Conservation (phyloP, 2,888 invertebrate genomes). For the Oscheius sp. region DNA sequence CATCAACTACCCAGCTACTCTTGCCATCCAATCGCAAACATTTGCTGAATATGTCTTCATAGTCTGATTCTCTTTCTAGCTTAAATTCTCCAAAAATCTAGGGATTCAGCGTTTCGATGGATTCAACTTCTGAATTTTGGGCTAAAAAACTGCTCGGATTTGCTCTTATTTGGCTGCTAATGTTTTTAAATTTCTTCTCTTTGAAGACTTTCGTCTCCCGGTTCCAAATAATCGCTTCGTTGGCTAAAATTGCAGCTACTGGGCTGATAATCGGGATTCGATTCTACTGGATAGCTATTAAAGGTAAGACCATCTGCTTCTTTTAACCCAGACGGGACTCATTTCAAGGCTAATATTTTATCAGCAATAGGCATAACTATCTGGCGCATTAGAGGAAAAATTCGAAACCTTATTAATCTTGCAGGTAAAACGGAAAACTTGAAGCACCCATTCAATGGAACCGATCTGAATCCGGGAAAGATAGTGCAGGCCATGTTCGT, state of each 20-base stretch:
- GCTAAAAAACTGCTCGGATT: conserved; percentile 60
- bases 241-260: conserved; percentile 63
- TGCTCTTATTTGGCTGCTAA: conserved; percentile 55
- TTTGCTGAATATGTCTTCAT: conserved; percentile 65
- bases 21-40: conserved; percentile 67
- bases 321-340: no score
- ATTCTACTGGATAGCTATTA: conserved; percentile 58
- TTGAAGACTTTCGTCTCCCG: conserved; percentile 63
- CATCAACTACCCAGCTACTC: conserved; percentile 65
- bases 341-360: no score
- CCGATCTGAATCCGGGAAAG: conserved; percentile 38
- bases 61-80: conserved; percentile 43
- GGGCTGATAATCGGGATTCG: conserved; percentile 60
- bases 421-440: conserved; percentile 26
- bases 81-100: conserved; percentile 31
- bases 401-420: not conserved
- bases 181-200: conserved; percentile 68
- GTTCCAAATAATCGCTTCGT: conserved; percentile 65
- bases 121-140: conserved; percentile 40
- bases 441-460: conserved; percentile 41
- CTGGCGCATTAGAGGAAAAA: no score
- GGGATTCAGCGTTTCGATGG: conserved; percentile 48
- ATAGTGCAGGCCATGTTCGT: conserved; percentile 62
- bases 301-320: no score
- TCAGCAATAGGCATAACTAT: no score